Percentiles rank a stretch among this genome's conserved stretches.
Evolutionary conservation across 2,797 vertebrate species (phyloP).

Genomic region (Alca torda): DNA sequence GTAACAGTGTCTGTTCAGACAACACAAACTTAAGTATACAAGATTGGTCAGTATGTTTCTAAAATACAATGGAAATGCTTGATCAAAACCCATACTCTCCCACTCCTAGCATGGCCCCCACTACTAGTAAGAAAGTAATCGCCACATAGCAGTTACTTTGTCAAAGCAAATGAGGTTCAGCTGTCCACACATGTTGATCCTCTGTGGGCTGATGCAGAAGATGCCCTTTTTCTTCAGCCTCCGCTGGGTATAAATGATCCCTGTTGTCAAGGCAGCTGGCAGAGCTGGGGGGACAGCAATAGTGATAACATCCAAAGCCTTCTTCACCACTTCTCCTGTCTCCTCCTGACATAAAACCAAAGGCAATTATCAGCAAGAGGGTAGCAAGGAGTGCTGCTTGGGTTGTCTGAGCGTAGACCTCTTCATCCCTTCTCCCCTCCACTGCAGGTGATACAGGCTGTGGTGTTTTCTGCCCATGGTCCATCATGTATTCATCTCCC

Average conservation of each 20-base stretch:
- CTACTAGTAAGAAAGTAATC: not conserved
- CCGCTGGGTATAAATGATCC: slow-evolving; percentile 80
- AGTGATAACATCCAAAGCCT: slow-evolving; percentile 80
- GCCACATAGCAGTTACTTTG: slow-evolving; percentile 69
- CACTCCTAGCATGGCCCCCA: not conserved
- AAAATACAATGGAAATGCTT: not conserved
- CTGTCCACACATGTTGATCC: slow-evolving; percentile 81
- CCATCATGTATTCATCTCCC: not conserved
- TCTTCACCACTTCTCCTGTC: slow-evolving; percentile 74
- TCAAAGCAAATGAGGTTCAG: slow-evolving; percentile 83
- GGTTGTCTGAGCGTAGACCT: not conserved
- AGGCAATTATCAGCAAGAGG: not conserved
- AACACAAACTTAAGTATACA: not conserved
- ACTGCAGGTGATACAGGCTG: not conserved
- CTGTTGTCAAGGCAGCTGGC: slow-evolving; percentile 80
- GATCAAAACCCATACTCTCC: not conserved
- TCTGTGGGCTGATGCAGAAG: slow-evolving; percentile 82
- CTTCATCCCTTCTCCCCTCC: not conserved
- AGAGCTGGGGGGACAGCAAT: slow-evolving; percentile 81
- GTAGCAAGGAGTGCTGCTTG: not conserved
- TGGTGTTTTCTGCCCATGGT: not conserved
- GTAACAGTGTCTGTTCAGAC: not conserved
- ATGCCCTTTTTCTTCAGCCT: slow-evolving; percentile 80
- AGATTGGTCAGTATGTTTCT: not conserved
- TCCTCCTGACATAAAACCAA: slow-evolving; percentile 60